These are phyloP conservation scores for Engraulis encrasicolus DNA, from an alignment of 2,113 vertebrate species.

Conservation along the genomic window DNA sequence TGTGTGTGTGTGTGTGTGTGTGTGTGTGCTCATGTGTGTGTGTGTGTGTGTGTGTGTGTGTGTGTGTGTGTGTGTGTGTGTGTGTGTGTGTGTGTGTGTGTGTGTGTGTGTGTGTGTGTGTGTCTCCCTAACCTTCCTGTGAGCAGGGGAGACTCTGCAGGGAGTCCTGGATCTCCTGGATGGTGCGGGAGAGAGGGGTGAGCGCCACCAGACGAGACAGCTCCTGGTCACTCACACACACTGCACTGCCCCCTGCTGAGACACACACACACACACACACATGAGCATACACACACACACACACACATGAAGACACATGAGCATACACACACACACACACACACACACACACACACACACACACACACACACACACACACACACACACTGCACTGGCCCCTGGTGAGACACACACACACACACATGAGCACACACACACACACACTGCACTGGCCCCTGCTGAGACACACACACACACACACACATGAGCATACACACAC, in stretches of 20 bases:
- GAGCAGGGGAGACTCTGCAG: conserved; percentile 61
- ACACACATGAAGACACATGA: too few species aligned
- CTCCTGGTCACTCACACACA: conserved; percentile 74
- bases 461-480: too few species aligned
- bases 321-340: conserved; percentile 37
- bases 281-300: too few species aligned
- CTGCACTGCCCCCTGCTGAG: conserved; percentile 54
- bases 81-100: background rate
- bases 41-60: conserved; percentile 2
- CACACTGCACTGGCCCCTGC: conserved; percentile 57
- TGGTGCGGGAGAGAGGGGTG: conserved; percentile 79
- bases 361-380: background rate
- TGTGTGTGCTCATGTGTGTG: too few species aligned
- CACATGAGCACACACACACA: too few species aligned
- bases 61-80: background rate
- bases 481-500: too few species aligned
- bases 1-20: too few species aligned
- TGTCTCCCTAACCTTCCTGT: too few species aligned
- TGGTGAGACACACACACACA: too few species aligned
- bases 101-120: background rate
- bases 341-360: conserved; percentile 6
- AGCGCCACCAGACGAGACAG: conserved; percentile 72
- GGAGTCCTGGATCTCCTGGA: conserved; percentile 77
- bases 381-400: conserved; percentile 45
- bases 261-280: too few species aligned